Evolutionary conservation across 1,140 invertebrate species (phyloP).

Genomic region (Bombus vancouverensis): DNA sequence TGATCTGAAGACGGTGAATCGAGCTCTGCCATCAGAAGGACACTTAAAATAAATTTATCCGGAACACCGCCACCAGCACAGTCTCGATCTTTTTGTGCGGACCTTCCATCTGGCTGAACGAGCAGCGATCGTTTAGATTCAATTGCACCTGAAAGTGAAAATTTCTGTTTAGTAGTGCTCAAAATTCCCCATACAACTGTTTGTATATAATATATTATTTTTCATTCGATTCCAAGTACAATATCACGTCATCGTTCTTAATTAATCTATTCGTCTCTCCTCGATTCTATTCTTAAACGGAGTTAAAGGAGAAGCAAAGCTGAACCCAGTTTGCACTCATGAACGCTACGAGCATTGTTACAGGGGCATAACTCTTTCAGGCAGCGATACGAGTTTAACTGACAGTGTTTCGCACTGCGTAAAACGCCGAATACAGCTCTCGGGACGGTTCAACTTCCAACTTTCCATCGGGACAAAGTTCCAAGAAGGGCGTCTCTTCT

Average conservation of each 20-base stretch:
- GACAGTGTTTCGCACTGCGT: background rate
- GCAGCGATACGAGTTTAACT: no score
- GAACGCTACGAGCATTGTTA: background rate
- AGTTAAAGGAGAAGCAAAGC: background rate
- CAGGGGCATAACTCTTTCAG: background rate
- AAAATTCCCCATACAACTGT: accelerated
- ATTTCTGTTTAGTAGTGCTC: background rate
- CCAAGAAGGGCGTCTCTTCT: background rate
- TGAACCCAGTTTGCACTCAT: background rate
- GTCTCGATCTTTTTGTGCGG: background rate
- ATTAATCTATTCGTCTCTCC: background rate
- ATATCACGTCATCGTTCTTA: background rate
- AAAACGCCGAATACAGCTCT: conserved; percentile 1
- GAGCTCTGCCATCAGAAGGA: conserved; percentile 8
- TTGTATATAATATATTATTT: no score
- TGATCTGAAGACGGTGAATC: background rate
- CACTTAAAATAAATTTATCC: conserved; percentile 37
- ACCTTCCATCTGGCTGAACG: background rate
- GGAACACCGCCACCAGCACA: background rate
- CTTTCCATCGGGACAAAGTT: background rate
- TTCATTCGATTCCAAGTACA: no score
- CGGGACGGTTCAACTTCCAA: background rate
- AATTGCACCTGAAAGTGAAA: conserved; percentile 12
- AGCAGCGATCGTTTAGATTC: background rate
- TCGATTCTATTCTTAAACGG: background rate